phyloP scores from a whole-genome alignment of 2,888 invertebrate genomes.

The Pseudolycoriella hygida region DNA sequence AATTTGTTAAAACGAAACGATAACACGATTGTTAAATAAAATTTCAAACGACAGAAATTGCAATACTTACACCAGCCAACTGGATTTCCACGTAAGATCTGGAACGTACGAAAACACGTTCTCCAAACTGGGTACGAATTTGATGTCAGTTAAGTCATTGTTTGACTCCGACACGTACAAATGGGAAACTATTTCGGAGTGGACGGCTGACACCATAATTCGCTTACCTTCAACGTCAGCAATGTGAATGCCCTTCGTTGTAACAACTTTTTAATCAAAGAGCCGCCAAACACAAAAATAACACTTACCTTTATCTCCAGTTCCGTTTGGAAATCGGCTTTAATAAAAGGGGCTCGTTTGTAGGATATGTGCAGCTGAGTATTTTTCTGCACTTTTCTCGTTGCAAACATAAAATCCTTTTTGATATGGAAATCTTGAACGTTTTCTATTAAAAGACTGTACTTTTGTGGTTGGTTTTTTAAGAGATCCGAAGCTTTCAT shows the following conservation, averaged over 20 bases:
- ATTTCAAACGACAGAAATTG: too few species aligned
- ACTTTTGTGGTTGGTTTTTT: constrained; percentile 11
- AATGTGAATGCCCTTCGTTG: constrained; percentile 50
- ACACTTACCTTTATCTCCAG: constrained; percentile 29
- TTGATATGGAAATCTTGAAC: constrained; percentile 69
- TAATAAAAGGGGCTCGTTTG: constrained; percentile 48
- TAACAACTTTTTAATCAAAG: constrained; percentile 14
- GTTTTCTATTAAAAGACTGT: constrained; percentile 35
- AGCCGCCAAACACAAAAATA: background rate
- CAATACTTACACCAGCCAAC: constrained; percentile 59
- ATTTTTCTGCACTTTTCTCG: constrained; percentile 37
- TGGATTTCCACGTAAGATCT: constrained; percentile 59
- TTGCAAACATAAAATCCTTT: constrained; percentile 73
- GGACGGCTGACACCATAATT: constrained; percentile 67
- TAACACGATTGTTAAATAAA: too few species aligned
- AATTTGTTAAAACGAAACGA: too few species aligned
- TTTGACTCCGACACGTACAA: constrained; percentile 64
- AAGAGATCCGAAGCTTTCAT: constrained; percentile 15
- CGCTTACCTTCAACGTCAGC: constrained; percentile 68
- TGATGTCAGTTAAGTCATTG: constrained; percentile 41
- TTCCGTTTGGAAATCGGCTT: constrained; percentile 58
- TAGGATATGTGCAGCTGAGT: constrained; percentile 60
- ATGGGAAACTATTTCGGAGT: constrained; percentile 51
- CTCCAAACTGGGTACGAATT: constrained; percentile 62
- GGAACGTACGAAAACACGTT: constrained; percentile 72